Conservation (phyloP, 1,140 invertebrate species). For the Probaryconus sp. region DNA sequence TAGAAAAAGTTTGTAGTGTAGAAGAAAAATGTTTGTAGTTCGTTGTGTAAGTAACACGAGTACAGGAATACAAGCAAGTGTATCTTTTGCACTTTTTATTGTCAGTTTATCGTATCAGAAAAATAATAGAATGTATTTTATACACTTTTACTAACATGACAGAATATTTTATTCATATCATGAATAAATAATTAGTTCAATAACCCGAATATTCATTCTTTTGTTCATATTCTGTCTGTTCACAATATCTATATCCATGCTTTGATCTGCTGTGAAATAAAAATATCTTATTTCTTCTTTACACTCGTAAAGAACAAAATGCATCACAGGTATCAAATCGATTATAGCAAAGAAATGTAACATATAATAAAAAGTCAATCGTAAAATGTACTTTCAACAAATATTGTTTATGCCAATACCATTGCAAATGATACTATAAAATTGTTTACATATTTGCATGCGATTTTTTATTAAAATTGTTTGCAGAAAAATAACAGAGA, state of each 20-base stretch:
- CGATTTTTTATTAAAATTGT: no score
- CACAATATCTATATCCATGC: constrained; percentile 12
- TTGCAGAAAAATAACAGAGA: no score
- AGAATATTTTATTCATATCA: constrained; percentile 31
- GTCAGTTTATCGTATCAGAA: constrained; percentile 4
- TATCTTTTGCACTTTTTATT: constrained; percentile 13
- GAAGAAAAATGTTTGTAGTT: background rate
- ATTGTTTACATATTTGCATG: no score
- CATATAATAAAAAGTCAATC: no score
- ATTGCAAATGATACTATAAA: no score
- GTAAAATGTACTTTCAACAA: no score
- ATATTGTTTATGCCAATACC: no score
- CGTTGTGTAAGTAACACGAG: constrained; percentile 8
- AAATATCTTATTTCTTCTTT: no score
- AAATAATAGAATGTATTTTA: constrained; percentile 1
- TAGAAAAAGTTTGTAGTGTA: background rate
- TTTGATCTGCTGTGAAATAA: no score
- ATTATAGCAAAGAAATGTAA: no score
- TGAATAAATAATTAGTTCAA: constrained; percentile 27
- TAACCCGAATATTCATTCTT: constrained; percentile 40
- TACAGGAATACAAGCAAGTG: constrained; percentile 5
- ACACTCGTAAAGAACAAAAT: no score
- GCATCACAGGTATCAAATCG: no score
- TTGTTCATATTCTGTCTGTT: constrained; percentile 19
- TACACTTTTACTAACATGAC: constrained; percentile 12